A percentile compares a stretch with the other conserved stretches of the same genome.
phyloP scores from a whole-genome alignment of 2,888 invertebrate species.

The Stenodema calcarata region DNA sequence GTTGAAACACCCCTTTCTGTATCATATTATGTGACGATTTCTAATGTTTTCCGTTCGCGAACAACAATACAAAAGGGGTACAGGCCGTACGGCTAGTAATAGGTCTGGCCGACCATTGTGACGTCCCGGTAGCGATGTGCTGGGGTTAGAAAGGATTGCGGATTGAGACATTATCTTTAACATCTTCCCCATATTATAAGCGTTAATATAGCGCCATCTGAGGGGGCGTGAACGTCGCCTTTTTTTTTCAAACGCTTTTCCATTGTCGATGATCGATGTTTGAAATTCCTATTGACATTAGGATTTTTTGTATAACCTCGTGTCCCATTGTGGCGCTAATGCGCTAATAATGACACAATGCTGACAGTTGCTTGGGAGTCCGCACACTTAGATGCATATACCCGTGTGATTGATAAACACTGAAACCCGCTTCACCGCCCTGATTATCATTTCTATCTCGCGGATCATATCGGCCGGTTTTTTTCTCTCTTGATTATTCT shows the following conservation, averaged over 20 bases:
- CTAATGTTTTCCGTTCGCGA: conserved; percentile 14
- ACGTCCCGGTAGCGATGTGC: background rate
- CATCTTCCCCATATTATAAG: conserved; percentile 13
- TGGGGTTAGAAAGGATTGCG: conserved; percentile 1
- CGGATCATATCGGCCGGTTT: background rate
- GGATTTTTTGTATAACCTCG: background rate
- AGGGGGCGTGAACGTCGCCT: background rate
- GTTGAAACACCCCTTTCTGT: background rate
- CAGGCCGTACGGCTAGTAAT: background rate
- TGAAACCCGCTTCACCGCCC: background rate
- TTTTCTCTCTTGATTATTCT: background rate
- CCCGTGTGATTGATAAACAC: conserved; percentile 37
- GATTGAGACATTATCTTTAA: conserved; percentile 42
- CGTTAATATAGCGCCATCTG: background rate
- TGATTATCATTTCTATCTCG: background rate
- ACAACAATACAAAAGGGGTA: background rate
- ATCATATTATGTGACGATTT: conserved; percentile 14
- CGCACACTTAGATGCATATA: background rate
- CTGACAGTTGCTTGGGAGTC: conserved; percentile 10
- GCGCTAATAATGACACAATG: conserved; percentile 43
- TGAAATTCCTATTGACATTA: background rate
- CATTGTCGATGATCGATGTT: background rate
- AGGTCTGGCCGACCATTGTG: background rate
- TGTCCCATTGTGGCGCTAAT: conserved; percentile 9
- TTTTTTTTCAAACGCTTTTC: background rate